Conservation (phyloP, 2,113 vertebrate genomes). For the Casuarius casuarius region DNA sequence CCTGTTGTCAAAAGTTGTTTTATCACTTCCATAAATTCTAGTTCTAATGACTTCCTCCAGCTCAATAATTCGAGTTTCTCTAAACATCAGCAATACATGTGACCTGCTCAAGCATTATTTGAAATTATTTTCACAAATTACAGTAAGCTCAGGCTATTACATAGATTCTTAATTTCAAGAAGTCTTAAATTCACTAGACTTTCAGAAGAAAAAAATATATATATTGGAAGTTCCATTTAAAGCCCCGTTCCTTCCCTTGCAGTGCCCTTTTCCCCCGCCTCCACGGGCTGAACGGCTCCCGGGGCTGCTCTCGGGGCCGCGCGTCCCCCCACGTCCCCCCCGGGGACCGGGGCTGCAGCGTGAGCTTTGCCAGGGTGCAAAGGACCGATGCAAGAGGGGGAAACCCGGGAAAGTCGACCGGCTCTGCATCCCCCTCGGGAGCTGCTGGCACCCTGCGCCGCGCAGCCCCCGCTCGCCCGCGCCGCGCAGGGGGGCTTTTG, state of each 20-base stretch:
- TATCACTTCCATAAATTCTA: slow-evolving; percentile 56
- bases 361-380: too few relatives aligned
- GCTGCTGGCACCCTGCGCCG: not conserved
- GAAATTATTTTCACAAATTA: fast-evolving
- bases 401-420: too few relatives aligned
- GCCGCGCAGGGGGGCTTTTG: too few relatives aligned
- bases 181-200: not conserved
- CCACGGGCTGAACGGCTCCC: not conserved
- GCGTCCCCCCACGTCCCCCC: not conserved
- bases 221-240: fast-evolving
- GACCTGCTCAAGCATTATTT: not conserved
- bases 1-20: slow-evolving; percentile 42
- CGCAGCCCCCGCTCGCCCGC: not conserved
- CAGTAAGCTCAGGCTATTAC: not conserved
- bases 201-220: not conserved
- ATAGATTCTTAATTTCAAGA: not conserved
- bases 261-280: not conserved
- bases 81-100: fast-evolving
- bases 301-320: not conserved
- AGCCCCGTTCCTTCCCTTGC: not conserved
- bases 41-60: not conserved
- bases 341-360: too few relatives aligned
- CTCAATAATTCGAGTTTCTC: fast-evolving
- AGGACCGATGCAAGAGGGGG: too few relatives aligned
- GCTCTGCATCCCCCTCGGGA: not conserved